phyloP scores from a whole-genome alignment of 2,797 vertebrate genomes.

The Epinephelus coioides region DNA sequence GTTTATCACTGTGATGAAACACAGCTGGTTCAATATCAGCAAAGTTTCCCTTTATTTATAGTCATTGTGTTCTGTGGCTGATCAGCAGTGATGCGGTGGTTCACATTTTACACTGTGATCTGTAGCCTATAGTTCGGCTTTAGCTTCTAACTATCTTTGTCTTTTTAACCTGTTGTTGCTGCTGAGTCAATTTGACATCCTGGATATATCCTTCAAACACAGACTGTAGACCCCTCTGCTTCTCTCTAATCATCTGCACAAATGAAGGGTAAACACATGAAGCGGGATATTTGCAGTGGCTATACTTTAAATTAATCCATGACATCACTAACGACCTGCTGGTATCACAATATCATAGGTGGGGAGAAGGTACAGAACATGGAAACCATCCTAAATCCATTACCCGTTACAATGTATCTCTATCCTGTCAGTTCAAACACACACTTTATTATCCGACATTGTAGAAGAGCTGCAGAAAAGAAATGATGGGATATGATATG shows the following conservation, averaged over 20 bases:
- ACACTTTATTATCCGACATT: not conserved
- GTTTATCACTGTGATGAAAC: too few species aligned
- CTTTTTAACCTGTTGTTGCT: too few species aligned
- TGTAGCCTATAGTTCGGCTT: too few species aligned
- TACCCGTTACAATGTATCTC: not conserved
- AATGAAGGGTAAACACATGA: not conserved
- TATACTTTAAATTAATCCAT: not conserved
- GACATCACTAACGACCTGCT: conserved; percentile 22
- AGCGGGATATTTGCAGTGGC: not conserved
- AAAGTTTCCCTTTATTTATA: too few species aligned
- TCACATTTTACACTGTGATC: too few species aligned
- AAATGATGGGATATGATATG: not conserved
- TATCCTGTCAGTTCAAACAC: not conserved
- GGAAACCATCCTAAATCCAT: not conserved
- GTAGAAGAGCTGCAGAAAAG: not conserved
- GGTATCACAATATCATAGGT: conserved; percentile 22
- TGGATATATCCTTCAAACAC: too few species aligned
- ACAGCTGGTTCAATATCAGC: too few species aligned
- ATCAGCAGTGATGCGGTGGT: too few species aligned
- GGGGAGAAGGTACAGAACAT: not conserved
- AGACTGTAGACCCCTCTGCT: too few species aligned
- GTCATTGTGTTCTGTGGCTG: too few species aligned
- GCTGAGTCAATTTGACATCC: too few species aligned
- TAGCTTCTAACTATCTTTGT: too few species aligned
- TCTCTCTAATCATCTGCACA: not conserved